Evolutionary conservation across 2,113 vertebrate genomes (phyloP).

Genomic region (Lutjanus erythropterus): DNA sequence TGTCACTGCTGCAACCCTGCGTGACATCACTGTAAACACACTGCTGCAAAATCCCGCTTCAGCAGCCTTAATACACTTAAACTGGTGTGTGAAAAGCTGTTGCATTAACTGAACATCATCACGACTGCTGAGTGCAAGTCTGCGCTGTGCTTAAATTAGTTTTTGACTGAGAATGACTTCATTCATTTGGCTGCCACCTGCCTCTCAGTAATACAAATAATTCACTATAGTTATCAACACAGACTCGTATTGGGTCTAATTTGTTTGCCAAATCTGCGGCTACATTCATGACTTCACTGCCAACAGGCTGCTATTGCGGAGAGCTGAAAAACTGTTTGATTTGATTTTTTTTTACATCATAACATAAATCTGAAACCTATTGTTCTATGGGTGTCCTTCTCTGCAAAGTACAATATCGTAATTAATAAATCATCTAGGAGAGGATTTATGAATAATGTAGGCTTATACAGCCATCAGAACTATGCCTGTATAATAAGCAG

Average conservation of each 20-base stretch:
- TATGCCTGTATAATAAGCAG: slow-evolving; percentile 45
- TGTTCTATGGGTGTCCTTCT: slow-evolving; percentile 46
- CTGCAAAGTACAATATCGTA: slow-evolving; percentile 29
- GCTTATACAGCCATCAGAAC: slow-evolving; percentile 39
- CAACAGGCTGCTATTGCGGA: slow-evolving; percentile 32
- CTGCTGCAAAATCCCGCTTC: slow-evolving; percentile 54
- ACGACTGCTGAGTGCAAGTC: slow-evolving; percentile 49
- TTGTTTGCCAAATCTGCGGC: slow-evolving; percentile 49
- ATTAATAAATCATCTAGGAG: slow-evolving; percentile 68
- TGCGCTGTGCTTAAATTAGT: slow-evolving; percentile 37
- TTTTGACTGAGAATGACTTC: slow-evolving; percentile 51
- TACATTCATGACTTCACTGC: slow-evolving; percentile 34
- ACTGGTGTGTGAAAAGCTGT: slow-evolving; percentile 43
- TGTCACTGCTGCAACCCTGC: slow-evolving; percentile 51
- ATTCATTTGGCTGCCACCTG: slow-evolving; percentile 68
- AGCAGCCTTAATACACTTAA: slow-evolving; percentile 50
- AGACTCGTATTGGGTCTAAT: slow-evolving; percentile 33
- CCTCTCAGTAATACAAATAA: slow-evolving; percentile 54
- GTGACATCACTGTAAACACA: slow-evolving; percentile 63
- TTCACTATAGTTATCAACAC: slow-evolving; percentile 51
- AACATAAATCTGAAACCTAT: slow-evolving; percentile 43
- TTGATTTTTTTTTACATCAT: slow-evolving; percentile 30
- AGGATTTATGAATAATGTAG: slow-evolving; percentile 59
- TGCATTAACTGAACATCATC: slow-evolving; percentile 45
- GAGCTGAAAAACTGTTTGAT: slow-evolving; percentile 38